Evolutionary conservation across 2,888 invertebrate species (phyloP).

Genomic region (Cataglyphis cursor): DNA sequence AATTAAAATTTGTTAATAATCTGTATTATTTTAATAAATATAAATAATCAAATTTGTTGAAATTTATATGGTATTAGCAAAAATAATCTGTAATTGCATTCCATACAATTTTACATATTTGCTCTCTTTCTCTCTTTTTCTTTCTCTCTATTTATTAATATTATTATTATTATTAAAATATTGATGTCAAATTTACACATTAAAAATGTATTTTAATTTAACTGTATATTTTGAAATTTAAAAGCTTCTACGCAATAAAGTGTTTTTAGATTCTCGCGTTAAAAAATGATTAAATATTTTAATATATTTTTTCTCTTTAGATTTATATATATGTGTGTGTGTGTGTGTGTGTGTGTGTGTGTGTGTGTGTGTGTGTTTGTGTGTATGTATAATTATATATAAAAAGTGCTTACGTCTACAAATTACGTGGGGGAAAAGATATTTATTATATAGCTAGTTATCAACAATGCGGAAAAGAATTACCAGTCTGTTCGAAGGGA

Average conservation of each 20-base stretch:
- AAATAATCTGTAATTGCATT: conserved; percentile 1
- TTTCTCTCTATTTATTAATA: not conserved
- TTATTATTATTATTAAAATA: not conserved
- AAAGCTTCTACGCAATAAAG: not conserved
- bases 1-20: not conserved
- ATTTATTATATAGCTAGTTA: not conserved
- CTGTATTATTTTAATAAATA: not conserved
- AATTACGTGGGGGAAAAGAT: not conserved
- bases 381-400: too few relatives aligned
- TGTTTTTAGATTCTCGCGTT: not conserved
- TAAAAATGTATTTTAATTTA: not conserved
- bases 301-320: not conserved
- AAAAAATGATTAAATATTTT: not conserved
- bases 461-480: not conserved
- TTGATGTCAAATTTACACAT: not conserved
- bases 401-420: not conserved
- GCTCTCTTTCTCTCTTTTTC: too few relatives aligned
- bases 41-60: not conserved
- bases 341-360: too few relatives aligned
- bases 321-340: not conserved
- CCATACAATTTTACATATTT: not conserved
- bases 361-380: too few relatives aligned
- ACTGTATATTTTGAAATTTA: not conserved
- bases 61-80: not conserved
- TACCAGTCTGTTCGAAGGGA: not conserved